Evolutionary conservation across 2,888 invertebrate species (phyloP), one percentile per base, ranked within the genome.

Genomic region (Alsophila aescularia): DNA sequence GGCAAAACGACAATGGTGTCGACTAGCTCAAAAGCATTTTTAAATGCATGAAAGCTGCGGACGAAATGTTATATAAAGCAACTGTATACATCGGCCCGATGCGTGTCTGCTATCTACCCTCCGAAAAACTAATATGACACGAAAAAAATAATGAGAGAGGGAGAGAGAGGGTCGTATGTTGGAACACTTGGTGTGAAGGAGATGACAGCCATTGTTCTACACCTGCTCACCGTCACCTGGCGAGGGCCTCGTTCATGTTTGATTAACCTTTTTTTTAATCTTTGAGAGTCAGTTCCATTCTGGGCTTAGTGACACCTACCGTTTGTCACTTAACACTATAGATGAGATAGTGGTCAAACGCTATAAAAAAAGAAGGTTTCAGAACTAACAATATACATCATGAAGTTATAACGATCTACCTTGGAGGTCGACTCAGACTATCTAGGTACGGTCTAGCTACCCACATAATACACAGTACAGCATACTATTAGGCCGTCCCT

Each of bases 141-240:
- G 62, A 78, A 82, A 86, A 84, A 86, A 80, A 75, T 73, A 77
- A 79, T 74, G 79, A 5, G 24, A 74, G 71, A 71, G 60, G 0
- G 71, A 60, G 72, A 32, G 77, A 79, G 70, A 76, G 58, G 63
- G 62, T 52, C 52, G 51, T 43, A 63, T 51, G 37, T 43, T 53
- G 27, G 43, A 39, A 48, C 55, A 70, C 48, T 67, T 60, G 66
- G 85, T 67, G 81, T 64, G 75, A 87, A 68, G 69, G 81, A 73
- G 87, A 85, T 68, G 61, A 72, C 64, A 57, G 52, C 74, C 68
- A 73, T 85, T 83, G 82, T 83, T 75, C 76, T 81, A 77, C 90
- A 87, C 90, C 90, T 89, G 90, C 85, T 82, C 70, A 67, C 18
- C 77, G 72, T 83, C 88, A 89, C 85, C 88, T 87, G 89, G 86